Conservation (phyloP, 30 jellyfish, hydroid and myxozoan genomes). For the Pelagia noctiluca region DNA sequence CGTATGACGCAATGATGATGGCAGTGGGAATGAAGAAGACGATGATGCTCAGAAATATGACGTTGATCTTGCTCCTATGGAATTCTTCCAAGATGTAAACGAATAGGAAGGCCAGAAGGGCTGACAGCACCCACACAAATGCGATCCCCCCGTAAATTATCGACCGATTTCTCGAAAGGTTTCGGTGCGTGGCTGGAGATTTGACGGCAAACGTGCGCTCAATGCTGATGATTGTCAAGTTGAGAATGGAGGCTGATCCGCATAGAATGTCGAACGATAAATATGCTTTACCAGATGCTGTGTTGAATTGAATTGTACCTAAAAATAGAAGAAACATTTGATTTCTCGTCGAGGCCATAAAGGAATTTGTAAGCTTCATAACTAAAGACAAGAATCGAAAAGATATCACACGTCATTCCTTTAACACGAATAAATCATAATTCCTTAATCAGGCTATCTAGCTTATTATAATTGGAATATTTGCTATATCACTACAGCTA, state of each 20-base stretch:
- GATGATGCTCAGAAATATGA: constrained; percentile 36
- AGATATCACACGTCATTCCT: too few relatives aligned
- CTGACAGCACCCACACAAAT: constrained; percentile 66
- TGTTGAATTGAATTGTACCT: constrained; percentile 39
- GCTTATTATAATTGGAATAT: too few relatives aligned
- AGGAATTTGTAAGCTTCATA: too few relatives aligned
- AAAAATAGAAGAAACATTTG: too few relatives aligned
- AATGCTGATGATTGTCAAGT: constrained; percentile 65
- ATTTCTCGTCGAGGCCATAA: too few relatives aligned
- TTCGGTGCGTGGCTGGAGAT: constrained; percentile 79
- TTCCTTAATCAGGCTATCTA: too few relatives aligned
- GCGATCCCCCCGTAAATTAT: constrained; percentile 70
- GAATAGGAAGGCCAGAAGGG: constrained; percentile 57
- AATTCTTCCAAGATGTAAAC: constrained; percentile 35
- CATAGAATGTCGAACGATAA: constrained; percentile 75
- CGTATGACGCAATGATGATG: constrained; percentile 58
- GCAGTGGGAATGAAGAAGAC: constrained; percentile 70
- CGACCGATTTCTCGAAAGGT: constrained; percentile 64
- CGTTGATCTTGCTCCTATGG: constrained; percentile 5
- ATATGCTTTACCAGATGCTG: constrained; percentile 40
- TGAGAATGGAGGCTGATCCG: constrained; percentile 85
- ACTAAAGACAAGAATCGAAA: too few relatives aligned
- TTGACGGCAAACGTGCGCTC: constrained; percentile 72
- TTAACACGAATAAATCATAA: too few relatives aligned
- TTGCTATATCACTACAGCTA: too few relatives aligned